Base-by-base conservation (phyloP, 2,888 invertebrate species). In the Oxystoma pomonae region DNA sequence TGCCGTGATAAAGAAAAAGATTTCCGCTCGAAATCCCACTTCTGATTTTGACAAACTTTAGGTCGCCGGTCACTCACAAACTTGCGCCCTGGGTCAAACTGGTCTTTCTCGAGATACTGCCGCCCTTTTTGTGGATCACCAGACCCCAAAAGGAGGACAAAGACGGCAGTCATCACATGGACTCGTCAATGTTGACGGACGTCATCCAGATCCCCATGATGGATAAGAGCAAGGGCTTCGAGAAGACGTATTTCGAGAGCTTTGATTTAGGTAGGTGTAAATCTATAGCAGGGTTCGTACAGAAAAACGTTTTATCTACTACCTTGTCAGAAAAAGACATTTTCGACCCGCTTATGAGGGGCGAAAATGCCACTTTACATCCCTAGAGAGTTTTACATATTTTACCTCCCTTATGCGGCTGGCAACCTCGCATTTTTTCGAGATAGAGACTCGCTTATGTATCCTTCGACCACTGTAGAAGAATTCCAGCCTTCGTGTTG, bases 21-120 rank as follows among this genome's bases (percentile, higher is more conserved):
- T 16, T 55, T 18, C 17, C 18, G 16, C 16, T 3, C 20, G 7
- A 12, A 9, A 16, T 55, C 16, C 7, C n/a, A 1, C n/a, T 53
- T 59, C 20, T 1, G 52, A 18, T 52, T 17, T 16, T 55, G 16
- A 18, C n/a, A n/a, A n/a, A n/a, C n/a, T n/a, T n/a, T n/a, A 86
- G 91, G 73, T 94, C 94, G 66, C 95, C 95, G 51, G 94, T 95
- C 65, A 95, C 95, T 68, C 95, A 96, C 80, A 90, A 90, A 73
- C 90, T 96, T 90, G 89, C 93, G 66, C 94, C 93, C 60, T 95
- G 94, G 94, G 94, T 95, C 75, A 87, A 91, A 73, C 86, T 89
- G 75, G 84, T 94, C 78, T 94, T 94, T 82, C 92, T 92, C 81
- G 88, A 91, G 80, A 86, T 90, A 78, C 85, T 94, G 81, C 94